Base-by-base conservation (phyloP, 2,888 invertebrate species). In the Apodemia mormo region DNA sequence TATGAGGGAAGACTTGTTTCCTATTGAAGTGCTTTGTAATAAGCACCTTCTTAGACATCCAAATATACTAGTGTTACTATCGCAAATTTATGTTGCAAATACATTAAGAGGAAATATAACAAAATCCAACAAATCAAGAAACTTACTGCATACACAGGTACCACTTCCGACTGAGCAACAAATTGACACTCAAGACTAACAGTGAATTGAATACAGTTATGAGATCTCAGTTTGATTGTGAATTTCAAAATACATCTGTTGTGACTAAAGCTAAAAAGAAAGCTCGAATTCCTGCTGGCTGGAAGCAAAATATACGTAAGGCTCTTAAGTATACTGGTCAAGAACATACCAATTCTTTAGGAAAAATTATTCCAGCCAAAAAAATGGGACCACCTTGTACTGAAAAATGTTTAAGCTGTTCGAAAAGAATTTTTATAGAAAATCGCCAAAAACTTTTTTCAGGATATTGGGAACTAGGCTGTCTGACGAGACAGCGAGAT, bases 341-440 rank as follows among this genome's bases (percentile, higher is more conserved):
- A 54, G n/a, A 54, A n/a, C 7, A 22, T 54, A 54, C 54, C n/a
- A 54, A 54, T 54, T 54, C 54, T 54, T 54, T 22, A 43, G n/a
- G n/a, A 54, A 54, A 54, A 54, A 7, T n/a, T 54, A 54, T 54
- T 54, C n/a, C 22, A n/a, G 14, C n/a, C n/a, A 54, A 10, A 54
- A 54, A 54, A 54, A 54, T 54, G n/a, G n/a, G n/a, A 54, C 54
- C 54, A 22, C 54, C 54, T 54, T 54, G 54, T 54, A 54, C n/a
- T n/a, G n/a, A 14, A 54, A 14, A 54, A 54, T 54, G 54, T 54
- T 22, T 54, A 7, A 54, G 54, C 54, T 54, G 54, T 54, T 54
- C 54, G 6, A 54, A 54, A 54, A 54, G 54, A 54, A n/a, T 54
- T 54, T 54, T n/a, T 54, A 14, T 54, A 8, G 54, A 54, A 54